Percentiles rank a stretch among this genome's conserved stretches.
Evolutionary conservation across 2,797 vertebrate genomes (phyloP).

Genomic region (Tragopan temminckii): DNA sequence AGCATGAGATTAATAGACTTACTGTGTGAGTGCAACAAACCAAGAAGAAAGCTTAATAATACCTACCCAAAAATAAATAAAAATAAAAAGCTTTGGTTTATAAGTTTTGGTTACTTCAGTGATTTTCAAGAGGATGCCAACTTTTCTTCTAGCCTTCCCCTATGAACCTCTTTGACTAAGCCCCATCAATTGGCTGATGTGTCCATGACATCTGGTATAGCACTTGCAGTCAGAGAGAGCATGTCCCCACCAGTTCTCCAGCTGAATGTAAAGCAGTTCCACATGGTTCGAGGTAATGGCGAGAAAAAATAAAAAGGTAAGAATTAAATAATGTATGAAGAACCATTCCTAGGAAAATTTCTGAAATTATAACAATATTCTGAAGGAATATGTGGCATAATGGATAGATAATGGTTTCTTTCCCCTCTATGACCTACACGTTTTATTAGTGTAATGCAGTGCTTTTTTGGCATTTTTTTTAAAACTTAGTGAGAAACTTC

Average conservation of each 20-base stretch:
- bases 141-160: not conserved
- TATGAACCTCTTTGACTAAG: not conserved
- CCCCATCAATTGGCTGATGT: not conserved
- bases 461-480: not conserved
- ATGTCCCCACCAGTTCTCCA: not conserved
- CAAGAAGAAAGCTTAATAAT: not conserved
- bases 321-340: not conserved
- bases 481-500: not conserved
- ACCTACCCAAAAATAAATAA: not conserved
- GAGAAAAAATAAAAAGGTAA: not conserved
- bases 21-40: not conserved
- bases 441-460: not conserved
- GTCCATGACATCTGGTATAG: not conserved
- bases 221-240: not conserved
- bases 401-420: not conserved
- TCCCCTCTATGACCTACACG: not conserved
- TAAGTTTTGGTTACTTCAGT: not conserved
- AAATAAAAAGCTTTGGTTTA: not conserved
- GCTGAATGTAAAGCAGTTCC: not conserved
- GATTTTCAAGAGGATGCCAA: not conserved
- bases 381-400: not conserved
- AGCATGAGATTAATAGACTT: not conserved
- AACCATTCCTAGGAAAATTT: not conserved
- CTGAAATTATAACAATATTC: not conserved
- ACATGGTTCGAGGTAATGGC: not conserved